A percentile compares a stretch with the other conserved stretches of the same genome.
Conservation (phyloP, 2,797 vertebrate genomes). For the Hephaestus fuliginosus region DNA sequence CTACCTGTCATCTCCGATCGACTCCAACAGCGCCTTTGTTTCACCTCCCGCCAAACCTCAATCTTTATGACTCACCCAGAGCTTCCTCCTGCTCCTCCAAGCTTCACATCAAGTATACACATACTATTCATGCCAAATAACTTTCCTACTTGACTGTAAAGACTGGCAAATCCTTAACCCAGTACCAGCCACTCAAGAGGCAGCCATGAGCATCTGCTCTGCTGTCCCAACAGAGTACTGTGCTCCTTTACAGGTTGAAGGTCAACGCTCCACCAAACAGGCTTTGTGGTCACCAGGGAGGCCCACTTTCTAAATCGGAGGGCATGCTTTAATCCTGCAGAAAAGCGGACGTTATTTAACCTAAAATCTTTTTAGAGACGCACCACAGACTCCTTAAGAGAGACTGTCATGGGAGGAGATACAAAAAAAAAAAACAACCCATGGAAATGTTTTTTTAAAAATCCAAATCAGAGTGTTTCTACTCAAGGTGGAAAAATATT, state of each 20-base stretch:
- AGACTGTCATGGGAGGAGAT: slow-evolving; percentile 21
- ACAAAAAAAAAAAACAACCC: slow-evolving; percentile 15
- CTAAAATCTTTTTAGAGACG: slow-evolving; percentile 17
- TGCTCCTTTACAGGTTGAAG: slow-evolving; percentile 75
- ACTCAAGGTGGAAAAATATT: slow-evolving; percentile 18
- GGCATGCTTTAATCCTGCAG: slow-evolving; percentile 40
- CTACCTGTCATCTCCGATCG: slow-evolving; percentile 66
- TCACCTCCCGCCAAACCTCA: slow-evolving; percentile 73
- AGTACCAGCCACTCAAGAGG: slow-evolving; percentile 62
- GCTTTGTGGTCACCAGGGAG: slow-evolving; percentile 72
- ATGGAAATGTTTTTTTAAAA: slow-evolving; percentile 8
- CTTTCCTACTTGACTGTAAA: slow-evolving; percentile 59
- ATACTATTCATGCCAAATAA: slow-evolving; percentile 65
- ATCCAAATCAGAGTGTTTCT: slow-evolving; percentile 17
- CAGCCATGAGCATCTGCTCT: slow-evolving; percentile 65
- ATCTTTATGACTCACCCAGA: slow-evolving; percentile 71
- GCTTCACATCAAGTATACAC: slow-evolving; percentile 27
- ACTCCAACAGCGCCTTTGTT: slow-evolving; percentile 65
- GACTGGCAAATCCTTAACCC: slow-evolving; percentile 58
- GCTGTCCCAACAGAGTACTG: slow-evolving; percentile 54
- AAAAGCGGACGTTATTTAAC: slow-evolving; percentile 26
- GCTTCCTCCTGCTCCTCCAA: slow-evolving; percentile 56
- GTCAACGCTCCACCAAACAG: slow-evolving; percentile 70
- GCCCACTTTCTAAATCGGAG: slow-evolving; percentile 48
- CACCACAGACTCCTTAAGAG: slow-evolving; percentile 20